A percentile compares a stretch with the other conserved stretches of the same genome.
These are phyloP conservation scores for Phylloscopus trochilus DNA, from an alignment of 2,113 vertebrate species.

Conservation along the genomic window DNA sequence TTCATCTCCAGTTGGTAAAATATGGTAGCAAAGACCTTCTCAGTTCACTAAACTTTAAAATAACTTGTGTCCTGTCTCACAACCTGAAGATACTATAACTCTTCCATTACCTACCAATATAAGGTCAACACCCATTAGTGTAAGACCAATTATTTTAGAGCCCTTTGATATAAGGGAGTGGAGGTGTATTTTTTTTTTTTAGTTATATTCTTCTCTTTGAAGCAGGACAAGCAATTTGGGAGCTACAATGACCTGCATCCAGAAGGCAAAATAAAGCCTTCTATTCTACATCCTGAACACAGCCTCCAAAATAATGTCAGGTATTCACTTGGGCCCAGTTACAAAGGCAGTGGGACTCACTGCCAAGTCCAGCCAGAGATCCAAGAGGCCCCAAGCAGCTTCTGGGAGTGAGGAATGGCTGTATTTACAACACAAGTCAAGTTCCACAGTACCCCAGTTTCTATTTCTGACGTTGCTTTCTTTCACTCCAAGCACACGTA, in stretches of 20 bases:
- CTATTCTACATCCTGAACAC: neutral
- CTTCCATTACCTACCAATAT: neutral
- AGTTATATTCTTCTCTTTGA: neutral
- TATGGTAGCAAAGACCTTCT: fast-evolving
- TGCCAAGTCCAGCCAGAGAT: conserved; percentile 1
- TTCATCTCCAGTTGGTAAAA: neutral
- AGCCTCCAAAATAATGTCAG: neutral
- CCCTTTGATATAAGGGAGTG: neutral
- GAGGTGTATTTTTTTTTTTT: neutral
- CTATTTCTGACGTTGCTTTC: neutral
- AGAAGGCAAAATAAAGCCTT: neutral
- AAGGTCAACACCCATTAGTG: neutral
- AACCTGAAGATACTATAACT: neutral
- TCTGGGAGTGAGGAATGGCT: neutral
- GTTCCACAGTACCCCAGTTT: neutral
- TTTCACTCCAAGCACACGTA: neutral
- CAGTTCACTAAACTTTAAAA: neutral
- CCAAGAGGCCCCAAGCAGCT: neutral
- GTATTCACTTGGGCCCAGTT: neutral
- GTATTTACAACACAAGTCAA: neutral
- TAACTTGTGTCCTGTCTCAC: too few species aligned
- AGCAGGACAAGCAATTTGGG: neutral
- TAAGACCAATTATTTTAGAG: neutral
- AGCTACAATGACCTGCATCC: neutral
- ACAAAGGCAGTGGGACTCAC: neutral